Evolutionary conservation across 2,888 invertebrate species (phyloP).

Genomic region (Drosophila buzzatii): DNA sequence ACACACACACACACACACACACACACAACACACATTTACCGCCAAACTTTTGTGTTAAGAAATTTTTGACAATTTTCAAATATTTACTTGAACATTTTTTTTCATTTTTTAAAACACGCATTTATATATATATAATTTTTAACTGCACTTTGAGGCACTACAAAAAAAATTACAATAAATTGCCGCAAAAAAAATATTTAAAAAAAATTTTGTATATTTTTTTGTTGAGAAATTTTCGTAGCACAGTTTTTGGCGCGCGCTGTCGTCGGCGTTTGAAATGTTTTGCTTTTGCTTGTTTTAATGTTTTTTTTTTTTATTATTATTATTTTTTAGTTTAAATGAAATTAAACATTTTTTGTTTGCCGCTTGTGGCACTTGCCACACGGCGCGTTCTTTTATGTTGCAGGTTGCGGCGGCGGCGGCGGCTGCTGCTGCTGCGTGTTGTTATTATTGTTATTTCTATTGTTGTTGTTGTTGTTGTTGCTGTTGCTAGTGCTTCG

Average conservation of each 20-base stretch:
- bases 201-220: constrained; percentile 31
- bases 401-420: constrained; percentile 15
- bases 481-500: constrained; percentile 20
- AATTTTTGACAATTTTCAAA: not conserved
- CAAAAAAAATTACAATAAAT: constrained; percentile 29
- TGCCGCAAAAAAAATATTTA: constrained; percentile 26
- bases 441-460: constrained; percentile 22
- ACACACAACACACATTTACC: constrained; percentile 53
- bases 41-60: constrained; percentile 36
- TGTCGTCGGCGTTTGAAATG: constrained; percentile 49
- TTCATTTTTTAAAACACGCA: not conserved
- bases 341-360: not conserved
- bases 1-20: constrained; percentile 7
- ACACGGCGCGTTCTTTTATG: constrained; percentile 24
- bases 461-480: constrained; percentile 43
- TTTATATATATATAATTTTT: constrained; percentile 3
- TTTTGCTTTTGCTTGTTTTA: not conserved
- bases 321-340: not conserved
- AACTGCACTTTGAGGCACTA: constrained; percentile 39
- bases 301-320: not conserved
- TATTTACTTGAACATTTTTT: not conserved
- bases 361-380: constrained; percentile 24
- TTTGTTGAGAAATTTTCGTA: constrained; percentile 4
- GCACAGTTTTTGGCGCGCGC: constrained; percentile 59
- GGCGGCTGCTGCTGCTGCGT: constrained; percentile 18